phyloP scores from a whole-genome alignment of 92 coral and sea anemone genomes.

The Umimayanthus kanabou region DNA sequence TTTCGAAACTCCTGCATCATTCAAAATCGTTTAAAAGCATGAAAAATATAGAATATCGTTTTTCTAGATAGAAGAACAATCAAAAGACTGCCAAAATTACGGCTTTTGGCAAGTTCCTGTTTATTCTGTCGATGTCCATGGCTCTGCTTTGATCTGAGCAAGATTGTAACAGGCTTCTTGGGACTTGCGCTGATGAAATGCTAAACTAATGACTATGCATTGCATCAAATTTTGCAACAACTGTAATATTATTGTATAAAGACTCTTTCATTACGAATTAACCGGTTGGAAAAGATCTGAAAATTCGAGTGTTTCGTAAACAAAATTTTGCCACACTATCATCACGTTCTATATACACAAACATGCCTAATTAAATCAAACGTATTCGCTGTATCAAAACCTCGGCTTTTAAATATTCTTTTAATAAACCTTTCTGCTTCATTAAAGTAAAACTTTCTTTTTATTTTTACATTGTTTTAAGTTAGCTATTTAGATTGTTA shows the following conservation, averaged over 20 bases:
- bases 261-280: background rate
- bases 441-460: no score
- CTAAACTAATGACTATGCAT: background rate
- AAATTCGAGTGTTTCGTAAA: slow-evolving; percentile 22
- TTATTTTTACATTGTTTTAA: background rate
- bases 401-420: background rate
- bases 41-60: background rate
- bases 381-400: background rate
- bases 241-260: background rate
- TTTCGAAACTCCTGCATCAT: background rate
- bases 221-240: background rate
- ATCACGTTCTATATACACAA: background rate
- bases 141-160: background rate
- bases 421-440: background rate
- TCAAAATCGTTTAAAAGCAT: background rate
- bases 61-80: background rate
- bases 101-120: slow-evolving; percentile 5
- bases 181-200: background rate
- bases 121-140: background rate
- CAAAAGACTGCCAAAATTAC: background rate
- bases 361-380: slow-evolving; percentile 18
- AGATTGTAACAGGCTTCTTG: background rate
- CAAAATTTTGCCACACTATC: background rate
- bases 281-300: background rate
- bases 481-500: background rate